phyloP scores from a whole-genome alignment of 2,888 invertebrate genomes.

The Euzophera pinguis region DNA sequence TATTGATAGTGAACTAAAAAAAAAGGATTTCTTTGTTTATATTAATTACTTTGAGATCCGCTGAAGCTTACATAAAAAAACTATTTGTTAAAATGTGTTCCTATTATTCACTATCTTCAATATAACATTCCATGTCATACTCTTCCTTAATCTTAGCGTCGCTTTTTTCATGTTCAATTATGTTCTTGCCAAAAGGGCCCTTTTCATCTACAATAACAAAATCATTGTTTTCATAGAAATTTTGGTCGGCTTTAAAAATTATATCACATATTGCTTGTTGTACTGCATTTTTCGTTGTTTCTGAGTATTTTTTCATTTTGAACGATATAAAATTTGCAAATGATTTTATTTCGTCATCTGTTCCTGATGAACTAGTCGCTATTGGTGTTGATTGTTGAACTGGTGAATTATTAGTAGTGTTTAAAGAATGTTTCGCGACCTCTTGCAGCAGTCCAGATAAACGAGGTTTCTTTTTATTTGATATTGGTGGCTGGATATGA shows the following conservation, averaged over 20 bases:
- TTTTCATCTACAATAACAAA: constrained; percentile 24
- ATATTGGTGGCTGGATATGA: constrained; percentile 15
- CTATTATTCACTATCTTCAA: neutral
- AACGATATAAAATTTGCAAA: constrained; percentile 42
- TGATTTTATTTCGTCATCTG: constrained; percentile 39
- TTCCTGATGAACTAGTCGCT: constrained; percentile 22
- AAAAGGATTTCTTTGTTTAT: no score
- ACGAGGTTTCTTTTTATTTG: neutral
- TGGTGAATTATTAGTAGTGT: neutral
- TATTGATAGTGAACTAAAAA: no score
- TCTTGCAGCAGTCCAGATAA: neutral
- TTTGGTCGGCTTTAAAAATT: constrained; percentile 46
- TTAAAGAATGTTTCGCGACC: neutral
- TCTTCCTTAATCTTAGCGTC: neutral
- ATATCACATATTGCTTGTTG: constrained; percentile 47
- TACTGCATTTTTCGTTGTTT: constrained; percentile 36
- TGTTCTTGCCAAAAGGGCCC: constrained; percentile 18
- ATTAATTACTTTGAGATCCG: no score
- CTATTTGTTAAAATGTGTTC: no score
- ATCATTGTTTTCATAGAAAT: constrained; percentile 30
- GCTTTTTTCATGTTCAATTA: constrained; percentile 11
- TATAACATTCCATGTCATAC: neutral
- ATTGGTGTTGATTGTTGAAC: constrained; percentile 5
- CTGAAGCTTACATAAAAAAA: no score
- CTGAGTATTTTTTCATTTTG: constrained; percentile 46